phyloP scores from a whole-genome alignment of 2,113 vertebrate genomes.

The Percopsis transmontana region DNA sequence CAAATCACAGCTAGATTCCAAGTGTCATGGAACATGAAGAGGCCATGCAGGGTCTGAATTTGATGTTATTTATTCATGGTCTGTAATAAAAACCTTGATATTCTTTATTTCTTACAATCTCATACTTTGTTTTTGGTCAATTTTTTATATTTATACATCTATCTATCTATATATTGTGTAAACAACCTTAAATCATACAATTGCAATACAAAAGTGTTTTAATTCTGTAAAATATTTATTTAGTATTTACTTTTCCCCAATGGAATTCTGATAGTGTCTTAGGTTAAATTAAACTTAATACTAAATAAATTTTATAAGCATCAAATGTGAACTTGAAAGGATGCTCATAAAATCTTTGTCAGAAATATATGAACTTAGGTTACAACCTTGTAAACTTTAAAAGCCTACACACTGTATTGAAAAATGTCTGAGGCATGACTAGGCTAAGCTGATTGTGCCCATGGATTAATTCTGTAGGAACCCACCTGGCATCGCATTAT shows the following conservation, averaged over 20 bases:
- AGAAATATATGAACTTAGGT: constrained; percentile 31
- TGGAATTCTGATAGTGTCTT: not conserved
- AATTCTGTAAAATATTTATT: too few relatives aligned
- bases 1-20: too few relatives aligned
- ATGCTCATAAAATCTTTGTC: not conserved
- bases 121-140: constrained; percentile 32
- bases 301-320: too few relatives aligned
- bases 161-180: constrained; percentile 23
- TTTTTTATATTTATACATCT: too few relatives aligned
- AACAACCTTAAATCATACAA: constrained; percentile 46
- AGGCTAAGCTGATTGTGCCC: constrained; percentile 1
- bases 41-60: not conserved
- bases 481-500: not conserved
- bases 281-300: not conserved
- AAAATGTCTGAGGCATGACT: constrained; percentile 26
- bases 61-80: constrained; percentile 53
- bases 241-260: not conserved
- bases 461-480: not conserved
- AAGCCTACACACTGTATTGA: constrained; percentile 15
- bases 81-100: constrained; percentile 30
- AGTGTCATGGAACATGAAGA: not conserved
- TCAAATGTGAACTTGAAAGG: too few relatives aligned
- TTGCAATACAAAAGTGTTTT: not conserved
- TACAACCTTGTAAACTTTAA: constrained; percentile 59
- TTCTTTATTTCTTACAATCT: constrained; percentile 23